A percentile compares a stretch with the other conserved stretches of the same genome.
phyloP scores from a whole-genome alignment of 2,888 invertebrate genomes.

The Lumbricus terrestris region DNA sequence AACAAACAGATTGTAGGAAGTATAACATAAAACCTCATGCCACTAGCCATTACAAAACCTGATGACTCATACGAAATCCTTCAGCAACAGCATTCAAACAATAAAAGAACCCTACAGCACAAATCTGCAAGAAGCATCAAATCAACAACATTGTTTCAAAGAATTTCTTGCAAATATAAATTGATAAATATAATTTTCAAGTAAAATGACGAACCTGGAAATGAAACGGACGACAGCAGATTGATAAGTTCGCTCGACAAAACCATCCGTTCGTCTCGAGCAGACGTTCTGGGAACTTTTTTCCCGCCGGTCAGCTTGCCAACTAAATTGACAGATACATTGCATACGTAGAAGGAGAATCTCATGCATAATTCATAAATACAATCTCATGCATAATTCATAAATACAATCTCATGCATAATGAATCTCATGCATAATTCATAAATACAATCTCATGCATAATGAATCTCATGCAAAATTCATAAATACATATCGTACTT shows the following conservation, averaged over 20 bases:
- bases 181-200: no score
- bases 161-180: no score
- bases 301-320: background rate
- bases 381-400: background rate
- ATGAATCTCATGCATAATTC: background rate
- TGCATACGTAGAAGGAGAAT: background rate
- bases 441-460: background rate
- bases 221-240: background rate
- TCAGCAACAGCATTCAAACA: no score
- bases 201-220: background rate
- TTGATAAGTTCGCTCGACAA: background rate
- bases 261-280: background rate
- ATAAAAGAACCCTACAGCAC: no score
- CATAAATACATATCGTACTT: no score
- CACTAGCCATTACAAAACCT: no score
- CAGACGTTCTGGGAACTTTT: background rate
- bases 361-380: background rate
- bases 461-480: background rate
- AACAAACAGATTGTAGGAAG: no score
- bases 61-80: no score
- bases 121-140: no score
- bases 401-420: background rate
- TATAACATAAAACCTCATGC: no score
- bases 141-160: no score
- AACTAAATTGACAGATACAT: background rate